A percentile compares a stretch with the other conserved stretches of the same genome.
Conservation (phyloP, 2,888 invertebrate species). For the Gortyna flavago region DNA sequence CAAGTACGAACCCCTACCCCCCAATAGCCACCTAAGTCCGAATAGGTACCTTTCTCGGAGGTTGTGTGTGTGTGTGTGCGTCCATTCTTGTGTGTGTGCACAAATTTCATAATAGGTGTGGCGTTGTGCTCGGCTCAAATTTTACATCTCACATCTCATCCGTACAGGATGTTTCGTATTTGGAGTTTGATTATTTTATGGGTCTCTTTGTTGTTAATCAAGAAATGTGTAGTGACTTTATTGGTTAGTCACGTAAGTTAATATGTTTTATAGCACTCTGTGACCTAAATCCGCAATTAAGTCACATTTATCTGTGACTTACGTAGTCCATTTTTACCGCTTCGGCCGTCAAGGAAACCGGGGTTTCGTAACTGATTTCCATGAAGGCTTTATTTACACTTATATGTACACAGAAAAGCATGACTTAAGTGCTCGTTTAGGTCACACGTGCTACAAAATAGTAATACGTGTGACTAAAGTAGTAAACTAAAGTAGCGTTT, state of each 20-base stretch:
- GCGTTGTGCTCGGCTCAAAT: constrained; percentile 87
- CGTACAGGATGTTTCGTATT: constrained; percentile 77
- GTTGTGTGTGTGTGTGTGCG: constrained; percentile 75
- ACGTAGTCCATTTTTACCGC: not conserved
- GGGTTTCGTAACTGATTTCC: too few species aligned
- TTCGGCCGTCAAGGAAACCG: too few species aligned
- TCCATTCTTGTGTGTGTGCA: constrained; percentile 78
- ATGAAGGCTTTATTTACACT: too few species aligned
- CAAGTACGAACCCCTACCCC: constrained; percentile 82
- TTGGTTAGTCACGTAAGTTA: not conserved
- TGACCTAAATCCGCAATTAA: not conserved
- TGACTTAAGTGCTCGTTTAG: not conserved
- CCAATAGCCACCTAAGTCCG: constrained; percentile 85
- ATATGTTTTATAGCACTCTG: not conserved
- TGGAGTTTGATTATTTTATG: constrained; percentile 36
- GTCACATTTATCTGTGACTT: not conserved
- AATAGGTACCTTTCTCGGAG: constrained; percentile 73
- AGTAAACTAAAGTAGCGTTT: too few species aligned
- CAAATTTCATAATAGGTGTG: constrained; percentile 88
- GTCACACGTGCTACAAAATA: not conserved
- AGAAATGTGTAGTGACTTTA: not conserved
- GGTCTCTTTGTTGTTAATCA: not conserved
- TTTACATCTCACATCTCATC: constrained; percentile 88
- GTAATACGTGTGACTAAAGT: not conserved
- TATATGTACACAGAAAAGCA: too few species aligned